Base-by-base conservation (phyloP, 92 coral and sea anemone species). In the Plumapathes pennacea region DNA sequence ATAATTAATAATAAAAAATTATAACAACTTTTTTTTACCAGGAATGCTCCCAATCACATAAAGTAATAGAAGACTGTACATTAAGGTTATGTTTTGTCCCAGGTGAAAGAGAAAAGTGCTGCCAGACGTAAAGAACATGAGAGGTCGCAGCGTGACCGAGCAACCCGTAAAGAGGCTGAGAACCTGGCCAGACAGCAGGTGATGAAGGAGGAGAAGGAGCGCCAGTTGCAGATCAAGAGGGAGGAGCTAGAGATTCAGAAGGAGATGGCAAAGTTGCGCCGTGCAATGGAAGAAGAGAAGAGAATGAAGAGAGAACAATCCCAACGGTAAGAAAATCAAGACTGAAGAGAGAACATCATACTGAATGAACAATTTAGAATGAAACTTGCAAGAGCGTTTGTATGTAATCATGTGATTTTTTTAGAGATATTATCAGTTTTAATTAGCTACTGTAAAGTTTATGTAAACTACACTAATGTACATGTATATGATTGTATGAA, bases 101-200 rank as follows among this genome's bases (percentile, higher is more conserved):
- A 92, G 98, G 98, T 92, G 8, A 92, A 84, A 57, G 89, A 83
- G 32, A 92, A 89, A 63, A 86, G 89, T 47, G 83, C 76, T 26
- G 74, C 76, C 25, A 64, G 96, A 39, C 83, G 72, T 47, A 71
- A 72, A 40, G 89, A 83, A 5, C 50, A 81, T 36, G 92, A 88
- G 60, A 80, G 67, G 36, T 67, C 85, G 25, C 62, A 83, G 69
- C 64, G 85, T 54, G 85, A 88, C 13, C 78, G 67, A 10, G 54
- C 77, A 38, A 88, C 91, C 26, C 80, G 76, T 20, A 92, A 88
- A 52, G 88, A 84, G 56, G 98, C 95, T 10, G 96, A 88, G 42
- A 69, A 71, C 31, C 77, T 83, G 34, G 98, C 98, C n/a, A 74
- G 98, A 26, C 85, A 84, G 31, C 98, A 92, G 61, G 39, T 92